phyloP scores from a whole-genome alignment of 1,140 invertebrate genomes.

The Chironomus tepperi region DNA sequence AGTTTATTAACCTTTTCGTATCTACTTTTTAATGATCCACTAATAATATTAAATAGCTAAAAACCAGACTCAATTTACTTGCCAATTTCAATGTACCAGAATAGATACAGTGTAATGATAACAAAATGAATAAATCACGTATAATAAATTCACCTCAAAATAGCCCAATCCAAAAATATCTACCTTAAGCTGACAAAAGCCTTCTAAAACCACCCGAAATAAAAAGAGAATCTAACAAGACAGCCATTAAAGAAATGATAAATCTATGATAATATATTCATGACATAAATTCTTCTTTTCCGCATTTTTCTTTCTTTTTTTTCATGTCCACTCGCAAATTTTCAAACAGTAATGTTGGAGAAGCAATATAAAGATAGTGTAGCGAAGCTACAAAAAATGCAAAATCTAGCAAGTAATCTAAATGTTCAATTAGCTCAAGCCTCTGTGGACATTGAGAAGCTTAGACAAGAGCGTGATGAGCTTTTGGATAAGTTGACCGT shows the following conservation, averaged over 20 bases:
- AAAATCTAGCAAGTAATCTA: constrained; percentile 36
- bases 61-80: too few species aligned
- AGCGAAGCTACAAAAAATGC: constrained; percentile 43
- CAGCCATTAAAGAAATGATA: background rate
- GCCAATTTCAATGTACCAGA: too few species aligned
- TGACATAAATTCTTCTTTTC: constrained; percentile 26
- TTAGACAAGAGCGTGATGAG: constrained; percentile 41
- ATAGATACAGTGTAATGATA: too few species aligned
- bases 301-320: constrained; percentile 30
- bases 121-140: too few species aligned
- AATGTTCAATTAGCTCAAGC: constrained; percentile 35
- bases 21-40: too few species aligned
- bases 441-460: constrained; percentile 38
- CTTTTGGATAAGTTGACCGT: constrained; percentile 34
- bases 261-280: background rate
- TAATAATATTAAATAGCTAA: too few species aligned
- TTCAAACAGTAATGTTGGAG: constrained; percentile 39
- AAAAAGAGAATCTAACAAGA: background rate
- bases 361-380: constrained; percentile 42
- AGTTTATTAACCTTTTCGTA: too few species aligned
- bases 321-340: constrained; percentile 26
- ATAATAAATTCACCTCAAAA: too few species aligned
- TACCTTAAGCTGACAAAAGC: too few species aligned
- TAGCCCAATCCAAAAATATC: too few species aligned
- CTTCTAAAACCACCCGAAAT: too few species aligned